Evolutionary conservation across 2,113 vertebrate species (phyloP), one percentile per base, ranked within the genome.

Genomic region (Mugil cephalus): DNA sequence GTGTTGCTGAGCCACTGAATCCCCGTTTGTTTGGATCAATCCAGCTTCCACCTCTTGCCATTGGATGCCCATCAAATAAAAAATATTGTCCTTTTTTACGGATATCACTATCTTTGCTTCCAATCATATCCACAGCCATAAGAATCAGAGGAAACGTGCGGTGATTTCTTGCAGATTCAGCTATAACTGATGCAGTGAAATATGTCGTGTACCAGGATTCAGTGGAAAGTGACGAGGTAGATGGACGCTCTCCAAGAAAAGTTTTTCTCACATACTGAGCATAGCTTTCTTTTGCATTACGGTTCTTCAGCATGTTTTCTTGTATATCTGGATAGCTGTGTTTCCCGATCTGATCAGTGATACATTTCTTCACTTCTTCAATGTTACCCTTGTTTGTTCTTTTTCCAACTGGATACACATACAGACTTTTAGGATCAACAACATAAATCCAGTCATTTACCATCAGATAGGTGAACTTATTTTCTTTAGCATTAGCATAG

Each of bases 121-220:
- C 0, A 1, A 1, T 0, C 55, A 80, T 36, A 3, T 76, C n/a
- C 35, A 87, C 0, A 10, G 69, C 82, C 66, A 87, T 87, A 1
- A 89, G 76, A 7, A 7, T 4, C 24, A 75, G 18, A 36, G 79
- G 67, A 14, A 89, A 89, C 1, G 84, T 89, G 2, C 84, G 18
- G 52, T 85, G 78, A 14, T 89, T 89, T 65, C 87, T 72, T 0
- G 9, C 52, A 47, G 87, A 89, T 67, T 89, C 87, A 15, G 18
- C 10, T 21, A 88, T 77, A 34, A 71, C 6, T 40, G 84, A 82
- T 52, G 87, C 87, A 10, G 72, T 42, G 21, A 88, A 82, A 36
- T 82, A 87, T 14, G 71, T 56, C 34, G 38, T 73, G 34, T 0
- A 53, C 54, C 50, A 72, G 24, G 69, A 34, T 36, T 69, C 68